Conservation (phyloP, 2,797 vertebrate species). For the Pogonophryne albipinna region DNA sequence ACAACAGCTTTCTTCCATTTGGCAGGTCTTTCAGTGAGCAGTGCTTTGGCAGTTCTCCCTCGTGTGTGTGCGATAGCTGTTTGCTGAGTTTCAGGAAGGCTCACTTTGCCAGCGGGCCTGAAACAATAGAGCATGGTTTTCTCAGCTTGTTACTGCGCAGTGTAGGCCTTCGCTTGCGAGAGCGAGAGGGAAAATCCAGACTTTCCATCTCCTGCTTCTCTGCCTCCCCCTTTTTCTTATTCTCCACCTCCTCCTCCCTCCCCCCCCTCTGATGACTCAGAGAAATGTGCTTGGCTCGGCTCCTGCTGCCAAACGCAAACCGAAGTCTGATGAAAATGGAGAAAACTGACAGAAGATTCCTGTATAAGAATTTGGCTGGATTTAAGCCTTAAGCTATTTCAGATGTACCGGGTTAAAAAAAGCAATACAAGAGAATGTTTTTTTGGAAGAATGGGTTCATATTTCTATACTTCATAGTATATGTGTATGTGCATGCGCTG, state of each 20-base stretch:
- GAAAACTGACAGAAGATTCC: conserved; percentile 73
- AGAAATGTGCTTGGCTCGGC: conserved; percentile 83
- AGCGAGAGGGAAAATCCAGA: conserved; percentile 76
- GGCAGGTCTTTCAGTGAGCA: conserved; percentile 65
- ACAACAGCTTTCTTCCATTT: conserved; percentile 68
- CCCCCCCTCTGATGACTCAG: conserved; percentile 79
- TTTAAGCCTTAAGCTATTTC: conserved; percentile 66
- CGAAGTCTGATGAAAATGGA: conserved; percentile 68
- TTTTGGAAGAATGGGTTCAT: conserved; percentile 39
- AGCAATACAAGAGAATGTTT: conserved; percentile 53
- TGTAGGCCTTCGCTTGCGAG: conserved; percentile 65
- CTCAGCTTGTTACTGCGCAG: conserved; percentile 68
- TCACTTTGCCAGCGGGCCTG: conserved; percentile 70
- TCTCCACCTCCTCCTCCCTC: conserved; percentile 37
- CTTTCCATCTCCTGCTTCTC: conserved; percentile 72
- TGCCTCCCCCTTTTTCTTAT: conserved; percentile 32
- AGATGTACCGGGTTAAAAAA: conserved; percentile 67
- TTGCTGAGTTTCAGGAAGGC: conserved; percentile 78
- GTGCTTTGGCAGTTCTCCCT: conserved; percentile 63
- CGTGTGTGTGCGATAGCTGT: conserved; percentile 66
- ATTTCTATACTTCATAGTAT: conserved; percentile 45
- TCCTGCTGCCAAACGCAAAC: conserved; percentile 69
- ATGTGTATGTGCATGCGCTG: conserved; percentile 37
- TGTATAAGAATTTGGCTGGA: conserved; percentile 61
- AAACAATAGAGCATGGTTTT: conserved; percentile 79